Evolutionary conservation across 1,140 invertebrate species (phyloP), one percentile per base, ranked within the genome.

Genomic region (Agrypnia vestita): DNA sequence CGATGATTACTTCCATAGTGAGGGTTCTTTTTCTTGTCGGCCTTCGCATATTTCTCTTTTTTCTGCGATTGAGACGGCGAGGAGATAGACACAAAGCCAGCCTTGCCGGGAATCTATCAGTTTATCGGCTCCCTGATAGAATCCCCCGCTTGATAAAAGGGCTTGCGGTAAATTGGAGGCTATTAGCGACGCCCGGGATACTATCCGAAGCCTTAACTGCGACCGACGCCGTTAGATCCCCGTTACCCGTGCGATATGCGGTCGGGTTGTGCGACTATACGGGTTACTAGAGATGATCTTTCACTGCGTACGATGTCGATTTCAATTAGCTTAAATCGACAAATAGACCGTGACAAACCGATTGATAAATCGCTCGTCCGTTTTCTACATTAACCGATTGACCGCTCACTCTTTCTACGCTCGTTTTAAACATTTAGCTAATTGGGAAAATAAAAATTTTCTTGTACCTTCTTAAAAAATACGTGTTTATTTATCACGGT

Each of bases 51-150:
- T 78, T 78, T 81, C 44, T 64, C 59, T 78, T 81, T 73, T 76
- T 64, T 71, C 61, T 47, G 12, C 59, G 21, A 73, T 73, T 55
- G 47, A 73, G 69, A 73, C 35, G 25, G 69, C 47, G 21, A 73
- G 19, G 67, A 21, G 69, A 51, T 62, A 80, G 73, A 76, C 77
- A 78, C 77, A 78, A 78, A 78, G 67, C 51, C 69, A 75, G 78
- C 71, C 80, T 82, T 80, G 80, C 75, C 78, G 78, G 51, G 44
- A 82, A 82, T 82, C 81, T 82, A 82, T 82, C 81, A 82, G 81
- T 80, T 80, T 82, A 82, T 82, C 78, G 81, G 81, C 80, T 78
- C 72, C 76, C 73, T 79, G 81, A 82, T 82, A 76, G 78, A 74
- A 82, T 80, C 77, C 43, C 55, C 55, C 73, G 53, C 69, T 76